Evolutionary conservation across 2,797 vertebrate species (phyloP).

Genomic region (Sebastes diaconus): DNA sequence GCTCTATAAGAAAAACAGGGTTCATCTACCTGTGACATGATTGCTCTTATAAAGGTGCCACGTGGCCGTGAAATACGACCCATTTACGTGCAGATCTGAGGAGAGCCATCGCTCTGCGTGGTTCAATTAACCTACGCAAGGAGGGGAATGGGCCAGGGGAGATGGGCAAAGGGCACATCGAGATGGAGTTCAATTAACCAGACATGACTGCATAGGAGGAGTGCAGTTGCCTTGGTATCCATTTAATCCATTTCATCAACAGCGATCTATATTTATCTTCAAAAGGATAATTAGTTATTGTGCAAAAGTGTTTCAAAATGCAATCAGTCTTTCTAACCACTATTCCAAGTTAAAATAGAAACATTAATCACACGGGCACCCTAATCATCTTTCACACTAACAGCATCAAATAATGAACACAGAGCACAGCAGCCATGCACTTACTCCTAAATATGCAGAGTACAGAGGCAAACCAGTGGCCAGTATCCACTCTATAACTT

Average conservation of each 20-base stretch:
- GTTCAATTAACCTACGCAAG: constrained; percentile 64
- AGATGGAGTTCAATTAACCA: constrained; percentile 65
- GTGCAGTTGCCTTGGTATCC: constrained; percentile 11
- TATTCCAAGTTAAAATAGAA: background rate
- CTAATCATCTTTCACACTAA: background rate
- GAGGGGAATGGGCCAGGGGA: constrained; percentile 23
- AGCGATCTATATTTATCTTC: constrained; percentile 14
- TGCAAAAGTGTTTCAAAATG: background rate
- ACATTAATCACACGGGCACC: background rate
- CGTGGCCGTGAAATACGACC: constrained; percentile 57
- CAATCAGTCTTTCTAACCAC: background rate
- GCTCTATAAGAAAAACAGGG: constrained; percentile 50
- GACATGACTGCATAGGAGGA: constrained; percentile 21
- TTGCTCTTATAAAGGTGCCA: constrained; percentile 54
- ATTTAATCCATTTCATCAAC: constrained; percentile 35
- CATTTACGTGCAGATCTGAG: constrained; percentile 36
- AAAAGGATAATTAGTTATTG: constrained; percentile 23
- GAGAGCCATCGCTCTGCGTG: constrained; percentile 30
- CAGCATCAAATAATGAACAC: background rate
- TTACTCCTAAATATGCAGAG: background rate
- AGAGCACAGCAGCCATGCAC: background rate
- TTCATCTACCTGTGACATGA: constrained; percentile 56
- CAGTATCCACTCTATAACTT: background rate
- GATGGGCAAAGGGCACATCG: constrained; percentile 38
- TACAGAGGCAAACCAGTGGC: background rate